Base-by-base conservation (phyloP, 2,888 invertebrate genomes). In the Phaonia tiefii region DNA sequence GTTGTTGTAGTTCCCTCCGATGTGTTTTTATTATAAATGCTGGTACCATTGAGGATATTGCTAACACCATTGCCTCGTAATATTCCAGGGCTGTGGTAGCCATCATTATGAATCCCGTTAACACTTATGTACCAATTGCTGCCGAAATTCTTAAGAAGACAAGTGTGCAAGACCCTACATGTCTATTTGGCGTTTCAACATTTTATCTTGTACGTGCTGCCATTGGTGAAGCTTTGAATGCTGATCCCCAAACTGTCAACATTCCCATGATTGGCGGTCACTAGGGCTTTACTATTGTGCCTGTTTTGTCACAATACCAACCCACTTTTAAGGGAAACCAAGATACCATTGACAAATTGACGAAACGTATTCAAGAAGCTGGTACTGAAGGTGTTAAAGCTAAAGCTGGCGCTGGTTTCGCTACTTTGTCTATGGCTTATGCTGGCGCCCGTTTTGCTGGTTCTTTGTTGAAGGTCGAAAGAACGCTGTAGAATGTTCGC, bases 261-360 rank as follows among this genome's bases (percentile, higher is more conserved):
- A 93, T 98, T 75, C 99, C 99, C 3, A 98, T 99, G 17, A 96
- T 99, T 89, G 99, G 99, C 44, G 99, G 99, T 1, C 99, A 99
- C 92, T 97, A 99, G 31, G 99, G 99, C 42, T 95, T 98, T 83
- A 99, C 99, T 86, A 99, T 99, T 91, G 96, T 99, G 89, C 99
- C 99, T 0, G 89, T 99, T 84, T 95, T 99, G 84, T 98, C 98
- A 22, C 99, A 99, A 92, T 94, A 95, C 85, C 94, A 95, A 79
- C 99, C 99, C 0, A 91, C 93, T 0, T 96, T 97, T 39, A 93
- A 95, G 73, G 95, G 98, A 89, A 93, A 93, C 46, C 93, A 95
- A 86, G 95, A 93, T 83, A 93, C 97, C 90, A 93, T 99, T 83
- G 94, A 96, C 87, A 95, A 95, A 25, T 92, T 99, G 76, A 98